Evolutionary conservation across 2,888 invertebrate species (phyloP).

Genomic region (Carabus problematicus): DNA sequence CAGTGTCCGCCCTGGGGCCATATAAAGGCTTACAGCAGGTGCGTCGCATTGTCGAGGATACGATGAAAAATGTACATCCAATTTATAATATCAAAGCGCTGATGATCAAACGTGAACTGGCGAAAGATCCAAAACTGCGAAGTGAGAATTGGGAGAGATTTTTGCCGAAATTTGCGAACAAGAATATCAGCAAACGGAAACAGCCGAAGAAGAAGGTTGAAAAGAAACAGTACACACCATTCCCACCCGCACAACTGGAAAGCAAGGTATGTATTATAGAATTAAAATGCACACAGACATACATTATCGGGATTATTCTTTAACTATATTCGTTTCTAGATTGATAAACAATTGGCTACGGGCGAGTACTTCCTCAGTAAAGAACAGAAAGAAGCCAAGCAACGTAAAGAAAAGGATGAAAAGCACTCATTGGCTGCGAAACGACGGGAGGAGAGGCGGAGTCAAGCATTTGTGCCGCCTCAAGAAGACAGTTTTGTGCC

Average conservation of each 20-base stretch:
- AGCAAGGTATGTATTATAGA: conserved; percentile 71
- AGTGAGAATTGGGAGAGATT: conserved; percentile 97
- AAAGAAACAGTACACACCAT: conserved; percentile 97
- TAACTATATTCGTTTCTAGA: conserved; percentile 51
- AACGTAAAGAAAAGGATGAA: conserved; percentile 76
- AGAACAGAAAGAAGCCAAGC: conserved; percentile 76
- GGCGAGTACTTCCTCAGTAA: conserved; percentile 97
- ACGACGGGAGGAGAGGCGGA: conserved; percentile 77
- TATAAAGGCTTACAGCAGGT: conserved; percentile 89
- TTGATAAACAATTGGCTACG: conserved; percentile 90
- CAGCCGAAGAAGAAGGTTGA: conserved; percentile 84
- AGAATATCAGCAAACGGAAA: conserved; percentile 88
- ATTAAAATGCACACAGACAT: not conserved
- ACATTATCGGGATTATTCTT: not conserved
- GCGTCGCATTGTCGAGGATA: conserved; percentile 90
- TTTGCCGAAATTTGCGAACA: conserved; percentile 88
- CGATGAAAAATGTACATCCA: conserved; percentile 99
- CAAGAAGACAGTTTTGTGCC: conserved; percentile 61
- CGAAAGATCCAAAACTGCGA: conserved; percentile 89
- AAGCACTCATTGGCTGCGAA: conserved; percentile 79
- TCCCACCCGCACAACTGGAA: conserved; percentile 92
- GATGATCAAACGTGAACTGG: conserved; percentile 96
- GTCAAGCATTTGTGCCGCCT: conserved; percentile 84
- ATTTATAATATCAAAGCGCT: conserved; percentile 97
- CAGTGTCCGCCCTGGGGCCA: conserved; percentile 96